These are phyloP conservation scores for Porites lutea DNA, from an alignment of 64 coral and sea anemone species.

Conservation along the genomic window DNA sequence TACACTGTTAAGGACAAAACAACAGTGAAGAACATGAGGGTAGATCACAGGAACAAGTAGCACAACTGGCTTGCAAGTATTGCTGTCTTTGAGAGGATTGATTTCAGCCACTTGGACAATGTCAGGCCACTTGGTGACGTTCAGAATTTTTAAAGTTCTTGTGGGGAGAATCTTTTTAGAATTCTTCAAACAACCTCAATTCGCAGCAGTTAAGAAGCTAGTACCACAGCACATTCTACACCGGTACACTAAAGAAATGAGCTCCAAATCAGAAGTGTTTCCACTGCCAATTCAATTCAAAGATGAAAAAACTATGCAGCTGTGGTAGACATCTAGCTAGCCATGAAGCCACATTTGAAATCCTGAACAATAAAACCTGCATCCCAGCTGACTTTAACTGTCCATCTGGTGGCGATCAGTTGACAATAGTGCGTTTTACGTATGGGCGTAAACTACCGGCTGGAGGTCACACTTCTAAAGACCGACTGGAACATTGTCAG, in stretches of 20 bases:
- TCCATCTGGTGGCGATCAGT: too few species aligned
- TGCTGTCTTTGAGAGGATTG: not conserved
- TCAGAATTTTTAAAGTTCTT: not conserved
- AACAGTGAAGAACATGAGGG: not conserved
- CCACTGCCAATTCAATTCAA: constrained; percentile 33
- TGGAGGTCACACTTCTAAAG: constrained; percentile 1
- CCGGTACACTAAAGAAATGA: constrained; percentile 39
- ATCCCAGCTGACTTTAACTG: not conserved
- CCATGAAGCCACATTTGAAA: constrained; percentile 7
- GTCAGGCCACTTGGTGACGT: constrained; percentile 29
- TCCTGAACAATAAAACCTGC: not conserved
- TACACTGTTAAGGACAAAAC: too few species aligned
- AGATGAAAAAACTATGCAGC: constrained; percentile 13
- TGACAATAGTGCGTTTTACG: not conserved
- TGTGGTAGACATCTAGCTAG: not conserved
- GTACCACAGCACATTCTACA: not conserved
- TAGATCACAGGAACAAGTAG: too few species aligned
- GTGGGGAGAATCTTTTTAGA: too few species aligned
- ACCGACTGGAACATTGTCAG: not conserved
- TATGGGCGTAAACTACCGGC: not conserved
- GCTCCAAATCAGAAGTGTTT: not conserved
- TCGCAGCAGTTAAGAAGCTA: too few species aligned
- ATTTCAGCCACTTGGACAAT: constrained; percentile 18
- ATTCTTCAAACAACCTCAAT: too few species aligned
- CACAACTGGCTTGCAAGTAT: not conserved